These are phyloP conservation scores for Aelia acuminata DNA, from an alignment of 2,888 invertebrate genomes.

Conservation along the genomic window DNA sequence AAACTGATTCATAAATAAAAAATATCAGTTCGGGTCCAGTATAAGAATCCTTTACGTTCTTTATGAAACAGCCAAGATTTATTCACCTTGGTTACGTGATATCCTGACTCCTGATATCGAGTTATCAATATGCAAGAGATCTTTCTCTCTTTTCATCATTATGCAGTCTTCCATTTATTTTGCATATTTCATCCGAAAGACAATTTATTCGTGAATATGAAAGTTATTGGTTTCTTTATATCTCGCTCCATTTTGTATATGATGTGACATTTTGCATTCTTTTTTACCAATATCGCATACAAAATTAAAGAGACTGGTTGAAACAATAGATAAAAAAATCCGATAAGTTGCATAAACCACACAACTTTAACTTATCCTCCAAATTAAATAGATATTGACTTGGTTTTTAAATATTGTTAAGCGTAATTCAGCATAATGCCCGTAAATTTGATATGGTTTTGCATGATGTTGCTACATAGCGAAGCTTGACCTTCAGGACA, in stretches of 20 bases:
- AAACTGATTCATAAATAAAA: background rate
- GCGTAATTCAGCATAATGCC: too few species aligned
- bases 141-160: background rate
- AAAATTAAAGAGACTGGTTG: too few species aligned
- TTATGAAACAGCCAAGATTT: background rate
- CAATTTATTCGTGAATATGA: background rate
- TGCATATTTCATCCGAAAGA: background rate
- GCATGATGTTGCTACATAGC: too few species aligned
- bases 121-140: constrained; percentile 16
- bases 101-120: background rate
- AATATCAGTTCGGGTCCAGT: background rate
- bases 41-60: background rate
- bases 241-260: background rate
- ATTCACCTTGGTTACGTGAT: background rate
- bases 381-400: too few species aligned
- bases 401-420: too few species aligned
- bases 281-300: background rate
- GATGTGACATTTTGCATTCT: background rate
- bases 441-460: too few species aligned
- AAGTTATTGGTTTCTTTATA: constrained; percentile 14
- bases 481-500: too few species aligned
- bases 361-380: too few species aligned
- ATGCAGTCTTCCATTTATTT: constrained; percentile 21
- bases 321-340: too few species aligned
- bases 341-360: too few species aligned